Percentiles rank a stretch among this genome's conserved stretches.
Conservation (phyloP, 2,113 vertebrate genomes). For the Embiotoca jacksoni region DNA sequence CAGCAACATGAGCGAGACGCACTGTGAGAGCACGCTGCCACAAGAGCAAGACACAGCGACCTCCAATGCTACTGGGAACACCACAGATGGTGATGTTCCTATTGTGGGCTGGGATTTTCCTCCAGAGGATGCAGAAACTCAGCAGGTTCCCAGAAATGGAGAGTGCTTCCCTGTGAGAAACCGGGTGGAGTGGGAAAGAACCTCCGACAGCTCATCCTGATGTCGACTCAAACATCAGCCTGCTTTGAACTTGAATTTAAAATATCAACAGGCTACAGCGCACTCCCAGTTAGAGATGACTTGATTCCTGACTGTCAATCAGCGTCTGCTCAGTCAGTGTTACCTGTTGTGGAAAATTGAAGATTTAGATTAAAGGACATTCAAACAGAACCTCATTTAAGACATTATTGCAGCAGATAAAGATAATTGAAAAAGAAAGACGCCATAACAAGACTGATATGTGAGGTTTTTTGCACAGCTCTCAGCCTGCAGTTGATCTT, state of each 20-base stretch:
- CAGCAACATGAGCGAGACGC: conserved; percentile 8
- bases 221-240: conserved; percentile 1
- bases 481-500: neutral
- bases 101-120: neutral
- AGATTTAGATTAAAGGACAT: neutral
- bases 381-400: neutral
- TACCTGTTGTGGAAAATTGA: too few relatives aligned
- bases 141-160: conserved; percentile 17
- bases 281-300: too few relatives aligned
- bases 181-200: conserved; percentile 80
- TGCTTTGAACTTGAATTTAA: neutral
- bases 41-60: neutral
- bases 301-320: neutral
- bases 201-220: conserved; percentile 68
- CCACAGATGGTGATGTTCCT: neutral
- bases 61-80: neutral
- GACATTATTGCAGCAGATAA: neutral
- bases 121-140: conserved; percentile 3
- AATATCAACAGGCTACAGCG: neutral
- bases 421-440: neutral
- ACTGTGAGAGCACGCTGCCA: neutral
- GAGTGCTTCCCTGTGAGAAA: conserved; percentile 54
- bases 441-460: neutral
- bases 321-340: neutral
- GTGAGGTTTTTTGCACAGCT: conserved; percentile 45